A percentile compares a stretch with the other conserved stretches of the same genome.
Evolutionary conservation across 1,140 invertebrate species (phyloP).

Genomic region (Caenorhabditis brenneri): DNA sequence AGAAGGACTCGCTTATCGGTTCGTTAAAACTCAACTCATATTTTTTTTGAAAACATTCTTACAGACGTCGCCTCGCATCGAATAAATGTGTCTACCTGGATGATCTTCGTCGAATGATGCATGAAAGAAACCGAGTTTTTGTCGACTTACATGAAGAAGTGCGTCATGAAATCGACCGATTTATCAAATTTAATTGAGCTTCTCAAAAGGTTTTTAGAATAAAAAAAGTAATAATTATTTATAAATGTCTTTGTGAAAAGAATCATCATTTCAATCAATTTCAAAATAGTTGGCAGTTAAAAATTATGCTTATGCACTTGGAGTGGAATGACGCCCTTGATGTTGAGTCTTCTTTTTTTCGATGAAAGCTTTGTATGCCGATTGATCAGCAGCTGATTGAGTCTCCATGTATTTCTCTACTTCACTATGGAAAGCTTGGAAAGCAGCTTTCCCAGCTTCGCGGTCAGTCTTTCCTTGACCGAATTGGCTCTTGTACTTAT

Average conservation of each 20-base stretch:
- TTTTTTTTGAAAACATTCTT: no score
- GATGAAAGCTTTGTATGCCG: not conserved
- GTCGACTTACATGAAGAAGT: constrained; percentile 33
- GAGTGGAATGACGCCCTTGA: not conserved
- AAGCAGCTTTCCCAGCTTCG: not conserved
- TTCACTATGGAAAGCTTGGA: not conserved
- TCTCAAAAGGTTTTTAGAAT: no score
- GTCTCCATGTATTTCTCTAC: not conserved
- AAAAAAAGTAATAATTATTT: no score
- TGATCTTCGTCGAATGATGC: constrained; percentile 19
- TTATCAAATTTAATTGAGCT: not conserved
- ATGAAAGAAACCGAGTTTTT: constrained; percentile 5
- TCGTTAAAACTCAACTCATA: no score
- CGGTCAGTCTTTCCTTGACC: not conserved
- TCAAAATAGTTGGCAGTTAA: no score
- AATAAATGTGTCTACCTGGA: constrained; percentile 35
- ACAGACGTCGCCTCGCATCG: constrained; percentile 30
- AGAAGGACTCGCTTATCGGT: constrained; percentile 43
- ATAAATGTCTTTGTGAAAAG: no score
- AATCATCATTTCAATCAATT: no score
- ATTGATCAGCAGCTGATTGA: not conserved
- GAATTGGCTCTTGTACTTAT: not conserved
- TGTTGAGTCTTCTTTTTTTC: not conserved
- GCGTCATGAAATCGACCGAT: constrained; percentile 14
- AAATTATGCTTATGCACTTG: not conserved